A percentile compares a stretch with the other conserved stretches of the same genome.
Evolutionary conservation across 2,113 vertebrate species (phyloP).

Genomic region (Oncorhynchus kisutch): DNA sequence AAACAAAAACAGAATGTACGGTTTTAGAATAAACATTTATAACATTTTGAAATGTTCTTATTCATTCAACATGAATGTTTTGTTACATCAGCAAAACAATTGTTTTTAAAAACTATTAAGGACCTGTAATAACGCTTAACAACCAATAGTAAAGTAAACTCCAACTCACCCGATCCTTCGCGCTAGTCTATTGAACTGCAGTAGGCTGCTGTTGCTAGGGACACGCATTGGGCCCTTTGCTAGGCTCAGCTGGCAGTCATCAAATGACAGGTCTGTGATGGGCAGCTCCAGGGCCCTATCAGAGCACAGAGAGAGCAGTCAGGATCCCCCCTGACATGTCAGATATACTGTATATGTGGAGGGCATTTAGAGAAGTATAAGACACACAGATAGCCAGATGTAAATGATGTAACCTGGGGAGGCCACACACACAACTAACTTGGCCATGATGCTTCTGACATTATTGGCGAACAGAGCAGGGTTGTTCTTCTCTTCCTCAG

Average conservation of each 20-base stretch:
- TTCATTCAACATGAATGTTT: too few species aligned
- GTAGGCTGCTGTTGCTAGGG: constrained; percentile 77
- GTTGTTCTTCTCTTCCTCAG: constrained; percentile 88
- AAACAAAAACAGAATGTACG: too few species aligned
- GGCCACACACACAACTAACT: constrained; percentile 59
- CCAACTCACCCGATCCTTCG: constrained; percentile 83
- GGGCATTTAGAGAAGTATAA: neutral
- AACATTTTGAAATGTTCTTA: too few species aligned
- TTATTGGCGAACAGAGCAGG: constrained; percentile 91
- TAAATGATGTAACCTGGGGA: too few species aligned
- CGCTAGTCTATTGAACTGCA: constrained; percentile 87
- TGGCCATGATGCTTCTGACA: constrained; percentile 90
- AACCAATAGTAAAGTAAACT: neutral
- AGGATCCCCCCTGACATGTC: constrained; percentile 35
- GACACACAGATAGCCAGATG: constrained; percentile 1
- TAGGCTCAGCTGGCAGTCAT: constrained; percentile 89
- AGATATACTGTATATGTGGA: too few species aligned
- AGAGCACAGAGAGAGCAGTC: neutral
- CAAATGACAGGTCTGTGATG: constrained; percentile 88
- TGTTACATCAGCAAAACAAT: neutral
- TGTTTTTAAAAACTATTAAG: too few species aligned
- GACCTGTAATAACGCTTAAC: neutral
- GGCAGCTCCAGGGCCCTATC: constrained; percentile 83
- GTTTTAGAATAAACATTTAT: too few species aligned
- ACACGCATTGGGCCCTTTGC: constrained; percentile 84